Base-by-base conservation (phyloP, 2,113 vertebrate species). In the Chaetura pelagica region DNA sequence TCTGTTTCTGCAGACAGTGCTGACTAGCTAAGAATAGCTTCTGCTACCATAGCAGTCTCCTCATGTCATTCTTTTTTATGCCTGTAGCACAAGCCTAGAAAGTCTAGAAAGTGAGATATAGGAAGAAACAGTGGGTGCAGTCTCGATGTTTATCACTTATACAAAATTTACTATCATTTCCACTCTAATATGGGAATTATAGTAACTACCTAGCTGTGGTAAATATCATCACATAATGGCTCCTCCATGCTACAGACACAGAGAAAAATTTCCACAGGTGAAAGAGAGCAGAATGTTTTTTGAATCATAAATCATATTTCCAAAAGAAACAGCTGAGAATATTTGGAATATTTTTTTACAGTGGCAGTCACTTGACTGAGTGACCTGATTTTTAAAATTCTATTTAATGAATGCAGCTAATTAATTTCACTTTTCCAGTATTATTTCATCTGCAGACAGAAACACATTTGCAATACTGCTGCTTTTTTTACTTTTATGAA, bases 21-120 rank as follows among this genome's bases (percentile, higher is more conserved):
- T 96, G 94, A 96, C 89, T 95, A 71, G 46, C 91, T 95, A 93
- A 96, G 92, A 96, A 96, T 87, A 96, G 75, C 61, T 97, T 79
- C 13, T 88, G 69, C 88, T 82, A 32, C 81, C 46, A 42, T 90
- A 75, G 71, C 68, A 92, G 73, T 84, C 73, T 74, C 58, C 88
- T 89, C 71, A 69, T 91, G 42, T 69, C 40, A 79, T 67, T 86
- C 14, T 86, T 90, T 91, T 69, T 32, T 88, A 7, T 63, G 52
- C 10, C 40, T 78, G 27, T 71, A 58, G 72, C 49, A 19, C 72
- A 93, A 77, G 15, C 46, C 55, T 62, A 46, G 40, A 74, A 92
- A 94, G 26, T 42, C 40, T 62, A 46, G 40, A 74, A 92, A 94
- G 26, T 42, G 10, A 72, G 49, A 74, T 61, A 15, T 5, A 48